These are phyloP conservation scores for Pecten maximus DNA, from an alignment of 2,888 invertebrate genomes.

Conservation along the genomic window DNA sequence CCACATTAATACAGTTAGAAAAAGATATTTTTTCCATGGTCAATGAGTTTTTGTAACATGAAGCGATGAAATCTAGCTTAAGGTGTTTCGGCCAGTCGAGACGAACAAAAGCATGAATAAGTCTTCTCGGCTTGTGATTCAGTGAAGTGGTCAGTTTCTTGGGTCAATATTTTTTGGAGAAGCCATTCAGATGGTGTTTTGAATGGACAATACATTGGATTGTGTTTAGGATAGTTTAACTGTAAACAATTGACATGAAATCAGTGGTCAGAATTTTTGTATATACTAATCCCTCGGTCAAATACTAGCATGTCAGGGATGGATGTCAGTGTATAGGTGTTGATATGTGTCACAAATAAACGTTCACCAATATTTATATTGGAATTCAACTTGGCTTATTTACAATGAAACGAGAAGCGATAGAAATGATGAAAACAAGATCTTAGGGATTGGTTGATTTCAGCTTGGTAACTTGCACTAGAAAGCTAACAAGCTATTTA, in stretches of 20 bases:
- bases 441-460: neutral
- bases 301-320: neutral
- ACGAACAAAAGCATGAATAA: neutral
- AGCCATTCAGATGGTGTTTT: neutral
- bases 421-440: too few relatives aligned
- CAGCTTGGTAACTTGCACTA: too few relatives aligned
- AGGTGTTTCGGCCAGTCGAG: neutral
- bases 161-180: slow-evolving; percentile 4
- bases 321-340: neutral
- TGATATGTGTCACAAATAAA: neutral
- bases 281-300: neutral
- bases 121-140: neutral
- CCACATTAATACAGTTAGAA: slow-evolving; percentile 3
- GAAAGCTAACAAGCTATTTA: too few relatives aligned
- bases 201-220: neutral
- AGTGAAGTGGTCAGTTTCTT: neutral
- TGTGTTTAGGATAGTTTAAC: neutral
- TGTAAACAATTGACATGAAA: neutral
- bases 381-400: neutral
- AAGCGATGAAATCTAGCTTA: slow-evolving; percentile 6
- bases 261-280: neutral
- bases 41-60: slow-evolving; percentile 2
- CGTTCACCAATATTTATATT: neutral
- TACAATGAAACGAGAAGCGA: neutral
- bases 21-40: neutral